Evolutionary conservation across 2,888 invertebrate species (phyloP), one percentile per base, ranked within the genome.

Genomic region (Allygus modestus): DNA sequence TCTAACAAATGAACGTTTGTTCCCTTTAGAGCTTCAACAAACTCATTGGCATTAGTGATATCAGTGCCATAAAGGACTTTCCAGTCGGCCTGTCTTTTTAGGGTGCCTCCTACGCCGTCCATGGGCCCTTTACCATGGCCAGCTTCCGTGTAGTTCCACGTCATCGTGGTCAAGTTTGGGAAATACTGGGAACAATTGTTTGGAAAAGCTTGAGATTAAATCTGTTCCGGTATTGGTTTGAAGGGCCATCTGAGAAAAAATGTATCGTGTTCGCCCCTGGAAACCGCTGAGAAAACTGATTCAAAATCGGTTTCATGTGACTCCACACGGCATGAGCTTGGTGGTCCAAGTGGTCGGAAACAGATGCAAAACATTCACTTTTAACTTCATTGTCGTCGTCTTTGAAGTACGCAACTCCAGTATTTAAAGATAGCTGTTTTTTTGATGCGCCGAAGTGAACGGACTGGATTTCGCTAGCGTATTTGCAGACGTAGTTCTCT

Each of bases 71-170:
- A 17, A 2, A 81, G 37, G 2, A 81, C 81, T 61, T 46, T 28
- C 37, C 26, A n/a, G 61, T 81, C 81, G 5, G 81, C 81, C 15
- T 28, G n/a, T 81, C 81, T 81, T 33, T 81, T 81, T 28, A 81
- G 12, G 28, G 58, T 58, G 12, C 81, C 81, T 9, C 82, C 82
- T n/a, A 81, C 81, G 12, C 81, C 81, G 28, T 81, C 81, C 23
- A 28, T 54, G 9, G 54, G 54, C 12, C 81, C 54, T 58, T 81
- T 81, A 20, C 81, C 81, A 54, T 81, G 81, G 2, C 81, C 81
- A 33, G 58, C n/a, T 61, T 81, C 81, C 0, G 71, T 83, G 54
- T 43, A 71, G 41, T 83, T 69, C 71, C 28, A 83, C 0, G 71
- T 46, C 46, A 46, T 69, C 17, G 33, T 20, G 15, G 17, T 7